Evolutionary conservation across 2,888 invertebrate species (phyloP).

Genomic region (Carpatolechia fugitivella): DNA sequence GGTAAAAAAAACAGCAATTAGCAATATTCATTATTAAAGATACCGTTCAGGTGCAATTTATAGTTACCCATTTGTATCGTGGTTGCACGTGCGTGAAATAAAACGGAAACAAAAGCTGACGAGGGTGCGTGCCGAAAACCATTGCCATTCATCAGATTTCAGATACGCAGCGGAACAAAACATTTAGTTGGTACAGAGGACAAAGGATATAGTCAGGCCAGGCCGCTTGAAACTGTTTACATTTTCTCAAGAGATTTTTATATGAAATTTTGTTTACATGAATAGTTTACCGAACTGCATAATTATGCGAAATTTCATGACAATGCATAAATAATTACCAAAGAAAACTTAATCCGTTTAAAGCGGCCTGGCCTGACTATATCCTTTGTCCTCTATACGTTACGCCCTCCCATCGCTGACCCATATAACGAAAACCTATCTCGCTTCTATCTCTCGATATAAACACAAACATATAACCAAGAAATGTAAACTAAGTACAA

Average conservation of each 20-base stretch:
- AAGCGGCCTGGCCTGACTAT: too few species aligned
- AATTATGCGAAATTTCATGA: too few species aligned
- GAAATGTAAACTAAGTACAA: not conserved
- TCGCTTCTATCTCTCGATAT: not conserved
- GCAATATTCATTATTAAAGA: too few species aligned
- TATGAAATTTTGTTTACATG: too few species aligned
- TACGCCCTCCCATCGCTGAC: not conserved
- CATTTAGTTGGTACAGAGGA: too few species aligned
- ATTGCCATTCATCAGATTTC: conserved; percentile 10
- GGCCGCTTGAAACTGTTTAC: too few species aligned
- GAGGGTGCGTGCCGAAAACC: conserved; percentile 16
- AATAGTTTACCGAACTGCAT: too few species aligned
- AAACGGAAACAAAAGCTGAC: not conserved
- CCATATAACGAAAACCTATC: not conserved
- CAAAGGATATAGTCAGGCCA: too few species aligned
- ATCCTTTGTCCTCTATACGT: too few species aligned
- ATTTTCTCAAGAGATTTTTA: too few species aligned
- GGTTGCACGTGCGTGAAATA: conserved; percentile 9
- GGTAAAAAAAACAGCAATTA: too few species aligned
- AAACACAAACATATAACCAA: not conserved
- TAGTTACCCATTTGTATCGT: not conserved
- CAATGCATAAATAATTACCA: too few species aligned
- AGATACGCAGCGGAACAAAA: not conserved
- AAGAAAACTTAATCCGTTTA: not conserved
- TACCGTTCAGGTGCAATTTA: not conserved